phyloP scores from a whole-genome alignment of 2,797 vertebrate genomes.

The Protosalanx chinensis region DNA sequence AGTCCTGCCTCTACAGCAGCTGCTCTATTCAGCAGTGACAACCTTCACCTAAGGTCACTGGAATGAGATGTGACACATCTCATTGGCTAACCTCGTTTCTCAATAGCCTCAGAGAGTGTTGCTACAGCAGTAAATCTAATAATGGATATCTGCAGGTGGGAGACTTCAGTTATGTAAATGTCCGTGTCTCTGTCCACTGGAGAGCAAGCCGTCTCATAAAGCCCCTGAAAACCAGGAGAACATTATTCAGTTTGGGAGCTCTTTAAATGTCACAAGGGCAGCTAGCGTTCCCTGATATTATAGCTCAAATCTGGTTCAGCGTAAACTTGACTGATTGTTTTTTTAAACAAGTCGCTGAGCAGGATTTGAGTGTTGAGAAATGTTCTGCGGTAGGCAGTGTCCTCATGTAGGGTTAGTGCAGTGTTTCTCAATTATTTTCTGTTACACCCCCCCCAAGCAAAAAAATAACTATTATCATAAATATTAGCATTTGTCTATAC shows the following conservation, averaged over 20 bases:
- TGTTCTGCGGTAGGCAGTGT: conserved; percentile 35
- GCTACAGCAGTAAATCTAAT: conserved; percentile 11
- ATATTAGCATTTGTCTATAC: too few relatives aligned
- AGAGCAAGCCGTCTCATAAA: conserved; percentile 39
- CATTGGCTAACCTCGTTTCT: neutral
- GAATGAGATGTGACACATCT: neutral
- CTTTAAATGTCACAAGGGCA: conserved; percentile 48
- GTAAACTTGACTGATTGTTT: conserved; percentile 51
- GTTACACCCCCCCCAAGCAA: too few relatives aligned
- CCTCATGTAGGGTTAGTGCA: conserved; percentile 21
- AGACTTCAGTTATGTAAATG: conserved; percentile 11
- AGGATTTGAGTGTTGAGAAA: neutral
- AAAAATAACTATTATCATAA: too few relatives aligned
- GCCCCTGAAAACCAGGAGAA: conserved; percentile 23
- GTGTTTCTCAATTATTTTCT: too few relatives aligned
- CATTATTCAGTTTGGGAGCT: conserved; percentile 42
- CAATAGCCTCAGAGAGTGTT: neutral
- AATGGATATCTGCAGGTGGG: conserved; percentile 16
- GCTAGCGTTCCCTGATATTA: conserved; percentile 37
- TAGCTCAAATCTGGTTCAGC: conserved; percentile 41
- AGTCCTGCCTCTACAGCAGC: too few relatives aligned
- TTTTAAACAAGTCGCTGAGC: conserved; percentile 51
- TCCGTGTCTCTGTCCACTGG: conserved; percentile 29
- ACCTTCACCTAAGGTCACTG: neutral
- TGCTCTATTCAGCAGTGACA: neutral